Percentiles rank a stretch among this genome's conserved stretches.
Conservation (phyloP, 2,113 vertebrate genomes). For the Micronycteris hirsuta region DNA sequence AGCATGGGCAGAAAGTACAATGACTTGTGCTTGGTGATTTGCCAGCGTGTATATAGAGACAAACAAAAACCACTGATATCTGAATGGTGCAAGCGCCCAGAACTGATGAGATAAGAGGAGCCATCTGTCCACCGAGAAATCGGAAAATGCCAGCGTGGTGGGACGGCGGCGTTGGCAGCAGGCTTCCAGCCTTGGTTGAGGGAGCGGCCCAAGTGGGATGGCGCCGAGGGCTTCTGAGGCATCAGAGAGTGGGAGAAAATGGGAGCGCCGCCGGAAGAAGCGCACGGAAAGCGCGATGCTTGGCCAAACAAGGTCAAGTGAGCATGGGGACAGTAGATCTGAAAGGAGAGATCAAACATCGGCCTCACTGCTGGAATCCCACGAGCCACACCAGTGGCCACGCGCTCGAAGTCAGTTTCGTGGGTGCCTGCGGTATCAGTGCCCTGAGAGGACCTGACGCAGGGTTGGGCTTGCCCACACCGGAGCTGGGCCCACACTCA, state of each 20-base stretch:
- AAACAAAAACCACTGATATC: slow-evolving; percentile 7
- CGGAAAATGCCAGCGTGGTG: not conserved
- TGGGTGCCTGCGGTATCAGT: accelerated
- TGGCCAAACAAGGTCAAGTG: not conserved
- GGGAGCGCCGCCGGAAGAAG: not conserved
- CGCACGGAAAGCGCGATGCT: not conserved
- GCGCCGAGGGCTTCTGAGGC: not conserved
- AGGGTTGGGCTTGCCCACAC: too few relatives aligned
- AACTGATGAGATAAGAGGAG: not conserved
- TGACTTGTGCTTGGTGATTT: not conserved
- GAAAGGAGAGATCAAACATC: not conserved
- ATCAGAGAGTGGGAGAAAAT: not conserved
- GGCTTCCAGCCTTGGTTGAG: not conserved
- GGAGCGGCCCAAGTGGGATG: not conserved
- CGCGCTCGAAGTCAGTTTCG: accelerated
- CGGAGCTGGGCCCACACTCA: accelerated
- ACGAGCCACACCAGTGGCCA: accelerated
- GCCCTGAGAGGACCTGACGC: not conserved
- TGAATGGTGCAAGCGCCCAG: not conserved
- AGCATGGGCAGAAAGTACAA: not conserved
- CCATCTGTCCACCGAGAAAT: not conserved
- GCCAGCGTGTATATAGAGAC: not conserved
- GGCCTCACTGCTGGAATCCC: accelerated
- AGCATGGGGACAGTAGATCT: accelerated
- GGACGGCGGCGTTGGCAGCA: not conserved